phyloP scores from a whole-genome alignment of 2,888 invertebrate species.

The Heliconius ethilla region DNA sequence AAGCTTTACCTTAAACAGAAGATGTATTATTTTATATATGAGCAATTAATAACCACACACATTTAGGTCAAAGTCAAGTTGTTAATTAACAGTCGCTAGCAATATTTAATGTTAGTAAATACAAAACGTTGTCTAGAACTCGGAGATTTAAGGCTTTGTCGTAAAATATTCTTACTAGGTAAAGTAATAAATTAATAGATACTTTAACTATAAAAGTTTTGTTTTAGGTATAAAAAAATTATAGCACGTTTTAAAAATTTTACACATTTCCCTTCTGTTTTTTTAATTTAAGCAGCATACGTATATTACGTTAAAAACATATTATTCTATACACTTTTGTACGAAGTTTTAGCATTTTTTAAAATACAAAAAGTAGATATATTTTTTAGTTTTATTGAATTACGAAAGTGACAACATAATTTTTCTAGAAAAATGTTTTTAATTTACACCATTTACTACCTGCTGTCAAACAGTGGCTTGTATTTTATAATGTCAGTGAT shows the following conservation, averaged over 20 bases:
- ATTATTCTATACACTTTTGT: no score
- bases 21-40: conserved; percentile 28
- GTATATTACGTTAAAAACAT: no score
- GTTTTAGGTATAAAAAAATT: background rate
- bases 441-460: background rate
- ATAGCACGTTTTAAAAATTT: background rate
- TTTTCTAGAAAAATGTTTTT: background rate
- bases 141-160: conserved; percentile 33
- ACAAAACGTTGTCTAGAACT: conserved; percentile 31
- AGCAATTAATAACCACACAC: conserved; percentile 24
- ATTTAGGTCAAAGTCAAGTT: conserved; percentile 45
- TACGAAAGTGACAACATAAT: background rate
- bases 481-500: background rate
- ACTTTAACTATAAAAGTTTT: background rate
- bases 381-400: background rate
- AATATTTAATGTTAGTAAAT: conserved; percentile 40
- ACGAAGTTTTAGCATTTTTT: no score
- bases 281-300: no score
- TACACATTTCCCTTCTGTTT: no score
- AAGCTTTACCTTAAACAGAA: conserved; percentile 3
- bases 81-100: conserved; percentile 40
- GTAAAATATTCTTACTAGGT: conserved; percentile 25
- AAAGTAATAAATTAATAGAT: conserved; percentile 50
- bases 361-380: no score
- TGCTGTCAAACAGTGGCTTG: background rate